A percentile compares a stretch with the other conserved stretches of the same genome.
Evolutionary conservation across 2,797 vertebrate genomes (phyloP).

Genomic region (Poecile montanus): DNA sequence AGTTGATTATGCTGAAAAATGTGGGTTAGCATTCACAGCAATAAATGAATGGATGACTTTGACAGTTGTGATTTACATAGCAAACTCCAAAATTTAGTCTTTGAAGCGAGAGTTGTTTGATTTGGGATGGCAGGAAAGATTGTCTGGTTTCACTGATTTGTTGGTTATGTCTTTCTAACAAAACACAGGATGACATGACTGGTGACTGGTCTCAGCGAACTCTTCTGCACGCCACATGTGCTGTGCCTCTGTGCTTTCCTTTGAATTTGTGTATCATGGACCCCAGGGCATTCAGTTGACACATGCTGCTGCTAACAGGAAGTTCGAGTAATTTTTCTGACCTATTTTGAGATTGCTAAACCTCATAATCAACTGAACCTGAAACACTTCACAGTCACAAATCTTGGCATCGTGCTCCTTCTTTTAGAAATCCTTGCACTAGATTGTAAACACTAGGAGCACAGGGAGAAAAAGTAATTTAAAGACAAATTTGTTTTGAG

Average conservation of each 20-base stretch:
- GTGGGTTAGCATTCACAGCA: background rate
- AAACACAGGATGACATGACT: background rate
- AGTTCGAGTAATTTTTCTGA: background rate
- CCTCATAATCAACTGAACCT: background rate
- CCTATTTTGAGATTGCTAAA: background rate
- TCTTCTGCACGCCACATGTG: rapidly evolving
- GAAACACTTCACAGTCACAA: background rate
- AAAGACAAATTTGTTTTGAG: background rate
- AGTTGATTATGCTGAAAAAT: background rate
- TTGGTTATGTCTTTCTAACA: background rate
- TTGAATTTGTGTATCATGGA: background rate
- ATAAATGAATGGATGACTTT: background rate
- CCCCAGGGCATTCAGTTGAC: background rate
- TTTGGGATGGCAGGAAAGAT: background rate
- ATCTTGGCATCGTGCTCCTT: background rate
- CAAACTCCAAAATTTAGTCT: background rate
- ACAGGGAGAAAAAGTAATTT: rapidly evolving
- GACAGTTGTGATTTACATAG: background rate
- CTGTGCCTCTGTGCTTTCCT: background rate
- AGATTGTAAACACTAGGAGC: background rate
- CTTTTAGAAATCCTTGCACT: background rate
- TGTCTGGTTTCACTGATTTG: background rate
- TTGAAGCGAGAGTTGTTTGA: background rate
- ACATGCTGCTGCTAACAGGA: background rate
- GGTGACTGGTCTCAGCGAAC: background rate